A percentile compares a stretch with the other conserved stretches of the same genome.
phyloP scores from a whole-genome alignment of 2,113 vertebrate species.

The Anarhynchus alexandrinus region DNA sequence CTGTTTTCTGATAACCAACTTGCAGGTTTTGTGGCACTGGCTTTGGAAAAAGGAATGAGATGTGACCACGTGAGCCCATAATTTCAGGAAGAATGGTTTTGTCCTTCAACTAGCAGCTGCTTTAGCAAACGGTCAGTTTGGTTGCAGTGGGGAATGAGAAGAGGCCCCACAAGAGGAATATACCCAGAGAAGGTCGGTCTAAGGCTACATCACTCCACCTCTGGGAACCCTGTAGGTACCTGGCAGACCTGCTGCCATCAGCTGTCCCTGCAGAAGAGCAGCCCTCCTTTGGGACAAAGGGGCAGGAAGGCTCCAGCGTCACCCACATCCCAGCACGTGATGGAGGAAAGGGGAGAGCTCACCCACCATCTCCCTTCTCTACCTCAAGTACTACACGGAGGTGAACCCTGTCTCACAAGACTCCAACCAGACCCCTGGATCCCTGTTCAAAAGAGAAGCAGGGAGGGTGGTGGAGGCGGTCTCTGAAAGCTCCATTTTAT shows the following conservation, averaged over 20 bases:
- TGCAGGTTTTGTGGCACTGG: background rate
- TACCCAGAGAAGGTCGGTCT: background rate
- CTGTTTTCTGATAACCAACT: background rate
- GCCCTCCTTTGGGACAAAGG: background rate
- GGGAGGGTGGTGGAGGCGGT: background rate
- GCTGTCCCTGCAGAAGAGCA: background rate
- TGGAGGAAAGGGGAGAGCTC: background rate
- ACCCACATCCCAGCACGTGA: background rate
- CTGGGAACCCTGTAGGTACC: background rate
- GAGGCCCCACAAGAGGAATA: background rate
- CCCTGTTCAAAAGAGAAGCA: background rate
- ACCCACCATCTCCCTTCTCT: background rate
- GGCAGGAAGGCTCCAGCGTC: background rate
- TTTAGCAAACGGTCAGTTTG: background rate
- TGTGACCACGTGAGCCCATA: background rate
- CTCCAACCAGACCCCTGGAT: background rate
- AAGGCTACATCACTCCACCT: background rate
- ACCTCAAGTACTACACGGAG: background rate
- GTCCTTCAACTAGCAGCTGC: background rate
- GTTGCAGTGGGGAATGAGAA: background rate
- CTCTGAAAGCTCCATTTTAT: background rate
- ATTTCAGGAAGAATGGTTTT: background rate
- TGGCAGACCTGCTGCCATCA: background rate
- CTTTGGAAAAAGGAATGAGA: background rate
- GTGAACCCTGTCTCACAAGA: background rate